Percentiles rank a stretch among this genome's conserved stretches.
Conservation (phyloP, 2,797 vertebrate genomes). For the Syngnathus rostellatus region DNA sequence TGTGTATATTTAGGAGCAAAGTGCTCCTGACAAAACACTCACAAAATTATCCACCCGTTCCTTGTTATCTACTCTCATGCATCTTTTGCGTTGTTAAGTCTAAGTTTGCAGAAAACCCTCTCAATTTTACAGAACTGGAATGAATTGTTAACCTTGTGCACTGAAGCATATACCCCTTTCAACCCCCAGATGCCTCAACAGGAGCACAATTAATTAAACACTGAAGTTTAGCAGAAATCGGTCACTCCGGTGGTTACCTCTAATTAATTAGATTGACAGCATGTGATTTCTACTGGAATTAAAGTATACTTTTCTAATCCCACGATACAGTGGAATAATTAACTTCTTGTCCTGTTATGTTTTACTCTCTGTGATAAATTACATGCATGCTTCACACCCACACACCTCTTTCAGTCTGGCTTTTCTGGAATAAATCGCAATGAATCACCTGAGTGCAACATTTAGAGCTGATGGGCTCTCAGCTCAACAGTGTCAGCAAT, state of each 20-base stretch:
- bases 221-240: constrained; percentile 15
- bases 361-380: constrained; percentile 17
- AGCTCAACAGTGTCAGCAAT: background rate
- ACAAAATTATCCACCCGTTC: background rate
- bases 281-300: constrained; percentile 32
- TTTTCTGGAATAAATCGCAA: constrained; percentile 14
- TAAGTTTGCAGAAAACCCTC: background rate
- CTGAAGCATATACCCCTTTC: constrained; percentile 20
- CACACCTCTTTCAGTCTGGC: constrained; percentile 8
- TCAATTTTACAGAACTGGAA: constrained; percentile 3
- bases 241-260: constrained; percentile 27
- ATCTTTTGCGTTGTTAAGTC: background rate
- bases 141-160: constrained; percentile 18
- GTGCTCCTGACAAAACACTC: background rate
- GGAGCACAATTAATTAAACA: constrained; percentile 29
- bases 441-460: constrained; percentile 5
- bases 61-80: background rate
- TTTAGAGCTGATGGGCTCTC: background rate
- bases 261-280: constrained; percentile 38
- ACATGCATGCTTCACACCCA: background rate
- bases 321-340: constrained; percentile 26
- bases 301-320: constrained; percentile 15
- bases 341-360: constrained; percentile 28
- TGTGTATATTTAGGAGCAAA: background rate
- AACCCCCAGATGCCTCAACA: constrained; percentile 23